Conservation (phyloP, 2,797 vertebrate genomes). For the Arnoldichthys spilopterus region DNA sequence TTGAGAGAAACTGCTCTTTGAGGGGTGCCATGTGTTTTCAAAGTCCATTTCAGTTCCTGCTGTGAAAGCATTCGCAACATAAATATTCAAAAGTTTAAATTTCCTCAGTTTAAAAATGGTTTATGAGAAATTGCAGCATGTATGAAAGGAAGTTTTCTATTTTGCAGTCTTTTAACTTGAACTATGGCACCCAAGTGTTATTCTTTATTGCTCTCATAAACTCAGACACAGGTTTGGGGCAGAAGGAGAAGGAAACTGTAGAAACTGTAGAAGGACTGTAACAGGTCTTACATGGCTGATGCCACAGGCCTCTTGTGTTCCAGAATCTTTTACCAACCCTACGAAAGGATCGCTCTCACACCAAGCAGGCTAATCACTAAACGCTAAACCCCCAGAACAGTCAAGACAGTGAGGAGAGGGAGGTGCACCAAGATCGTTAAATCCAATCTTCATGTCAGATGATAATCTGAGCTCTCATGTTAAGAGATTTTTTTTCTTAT, state of each 20-base stretch:
- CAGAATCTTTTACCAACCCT: conserved; percentile 83
- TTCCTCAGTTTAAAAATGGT: neutral
- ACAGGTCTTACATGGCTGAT: conserved; percentile 86
- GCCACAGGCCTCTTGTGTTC: conserved; percentile 84
- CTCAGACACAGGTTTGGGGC: conserved; percentile 5
- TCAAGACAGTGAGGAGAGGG: conserved; percentile 81
- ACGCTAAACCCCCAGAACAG: conserved; percentile 76
- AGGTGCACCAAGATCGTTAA: conserved; percentile 74
- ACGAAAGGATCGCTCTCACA: conserved; percentile 76
- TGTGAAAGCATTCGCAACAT: conserved; percentile 8
- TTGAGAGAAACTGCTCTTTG: neutral
- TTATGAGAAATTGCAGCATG: neutral
- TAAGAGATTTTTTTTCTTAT: conserved; percentile 66
- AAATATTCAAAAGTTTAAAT: conserved; percentile 1
- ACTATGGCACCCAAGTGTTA: conserved; percentile 39
- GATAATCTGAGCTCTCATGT: conserved; percentile 63
- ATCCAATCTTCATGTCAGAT: conserved; percentile 73
- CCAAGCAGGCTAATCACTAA: conserved; percentile 74
- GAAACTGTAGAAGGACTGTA: too few species aligned
- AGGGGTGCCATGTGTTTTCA: conserved; percentile 5
- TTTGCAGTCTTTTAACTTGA: conserved; percentile 44
- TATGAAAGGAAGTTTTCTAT: conserved; percentile 36
- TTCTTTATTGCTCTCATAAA: conserved; percentile 21
- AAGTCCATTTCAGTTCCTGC: conserved; percentile 13
- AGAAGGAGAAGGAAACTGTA: conserved; percentile 49